A percentile compares a stretch with the other conserved stretches of the same genome.
phyloP scores from a whole-genome alignment of 2,888 invertebrate species.

The Drosophila parthenogenetica region DNA sequence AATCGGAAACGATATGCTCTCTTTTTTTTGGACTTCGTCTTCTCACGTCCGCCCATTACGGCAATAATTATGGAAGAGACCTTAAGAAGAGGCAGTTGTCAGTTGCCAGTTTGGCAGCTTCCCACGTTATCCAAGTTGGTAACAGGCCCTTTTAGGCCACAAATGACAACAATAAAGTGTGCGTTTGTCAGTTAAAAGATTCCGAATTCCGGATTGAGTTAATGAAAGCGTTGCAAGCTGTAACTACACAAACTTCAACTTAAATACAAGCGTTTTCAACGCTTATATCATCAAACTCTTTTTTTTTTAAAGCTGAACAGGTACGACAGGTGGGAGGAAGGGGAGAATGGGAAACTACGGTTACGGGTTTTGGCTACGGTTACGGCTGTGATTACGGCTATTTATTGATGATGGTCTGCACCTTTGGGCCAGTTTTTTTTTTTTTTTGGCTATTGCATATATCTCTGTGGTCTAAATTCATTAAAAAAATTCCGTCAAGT shows the following conservation, averaged over 20 bases:
- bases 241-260: neutral
- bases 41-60: conserved; percentile 48
- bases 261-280: conserved; percentile 1
- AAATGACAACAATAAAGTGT: conserved; percentile 48
- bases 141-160: conserved; percentile 36
- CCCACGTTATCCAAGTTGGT: conserved; percentile 34
- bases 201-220: conserved; percentile 57
- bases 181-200: conserved; percentile 6
- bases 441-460: conserved; percentile 33
- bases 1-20: conserved; percentile 35
- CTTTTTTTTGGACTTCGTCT: conserved; percentile 15
- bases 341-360: neutral
- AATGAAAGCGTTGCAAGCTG: conserved; percentile 57
- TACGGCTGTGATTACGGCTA: conserved; percentile 24
- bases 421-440: conserved; percentile 17
- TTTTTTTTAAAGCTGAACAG: neutral
- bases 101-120: conserved; percentile 23
- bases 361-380: conserved; percentile 11
- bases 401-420: conserved; percentile 26
- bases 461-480: conserved; percentile 73
- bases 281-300: conserved; percentile 62
- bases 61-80: conserved; percentile 27
- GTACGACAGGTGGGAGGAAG: too few species aligned
- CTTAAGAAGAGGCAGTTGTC: conserved; percentile 6
- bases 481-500: conserved; percentile 80